Evolutionary conservation across 2,113 vertebrate genomes (phyloP).

Genomic region (Cyprinodon tularosa): DNA sequence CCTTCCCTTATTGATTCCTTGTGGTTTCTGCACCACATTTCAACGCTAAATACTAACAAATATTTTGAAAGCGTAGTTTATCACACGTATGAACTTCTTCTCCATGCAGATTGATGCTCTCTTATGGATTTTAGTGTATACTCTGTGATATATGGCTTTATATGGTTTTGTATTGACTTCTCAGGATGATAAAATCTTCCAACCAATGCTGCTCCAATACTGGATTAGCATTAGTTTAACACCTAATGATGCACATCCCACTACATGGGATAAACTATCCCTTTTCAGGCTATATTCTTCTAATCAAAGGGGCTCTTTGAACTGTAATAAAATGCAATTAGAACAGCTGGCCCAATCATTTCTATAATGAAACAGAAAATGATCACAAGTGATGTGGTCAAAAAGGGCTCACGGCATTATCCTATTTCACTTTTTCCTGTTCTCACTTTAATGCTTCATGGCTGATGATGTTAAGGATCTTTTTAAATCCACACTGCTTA

Average conservation of each 20-base stretch:
- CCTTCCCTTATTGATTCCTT: background rate
- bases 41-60: slow-evolving; percentile 7
- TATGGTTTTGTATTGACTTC: slow-evolving; percentile 42
- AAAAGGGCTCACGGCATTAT: slow-evolving; percentile 1
- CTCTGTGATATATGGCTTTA: slow-evolving; percentile 34
- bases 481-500: slow-evolving; percentile 21
- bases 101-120: slow-evolving; percentile 31
- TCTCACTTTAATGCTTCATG: slow-evolving; percentile 13
- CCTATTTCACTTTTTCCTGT: slow-evolving; percentile 9
- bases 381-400: slow-evolving; percentile 1
- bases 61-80: slow-evolving; percentile 17
- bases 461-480: slow-evolving; percentile 37
- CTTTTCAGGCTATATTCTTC: slow-evolving; percentile 43
- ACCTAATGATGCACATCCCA: slow-evolving; percentile 30
- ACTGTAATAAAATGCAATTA: slow-evolving; percentile 31
- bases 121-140: slow-evolving; percentile 38
- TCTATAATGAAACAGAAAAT: slow-evolving; percentile 9
- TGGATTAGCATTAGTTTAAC: slow-evolving; percentile 57
- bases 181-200: slow-evolving; percentile 30
- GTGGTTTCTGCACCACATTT: background rate
- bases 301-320: slow-evolving; percentile 11
- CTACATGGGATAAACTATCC: slow-evolving; percentile 22
- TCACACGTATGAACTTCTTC: slow-evolving; percentile 18
- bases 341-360: slow-evolving; percentile 17
- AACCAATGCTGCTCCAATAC: slow-evolving; percentile 25